phyloP scores from a whole-genome alignment of 2,888 invertebrate species.

The Phymatocera aterrima region DNA sequence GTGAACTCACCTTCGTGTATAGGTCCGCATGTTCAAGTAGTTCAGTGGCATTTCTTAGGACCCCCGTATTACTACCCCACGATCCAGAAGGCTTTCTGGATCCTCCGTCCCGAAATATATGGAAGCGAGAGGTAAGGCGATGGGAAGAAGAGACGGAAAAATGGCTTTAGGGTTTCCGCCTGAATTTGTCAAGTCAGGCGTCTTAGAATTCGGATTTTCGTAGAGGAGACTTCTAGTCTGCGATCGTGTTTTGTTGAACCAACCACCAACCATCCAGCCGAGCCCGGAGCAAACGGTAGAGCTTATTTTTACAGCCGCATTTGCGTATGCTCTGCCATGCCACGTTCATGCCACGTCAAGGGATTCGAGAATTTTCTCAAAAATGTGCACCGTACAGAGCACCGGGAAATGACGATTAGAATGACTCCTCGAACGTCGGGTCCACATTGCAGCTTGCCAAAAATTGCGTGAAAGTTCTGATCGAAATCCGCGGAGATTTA shows the following conservation, averaged over 20 bases:
- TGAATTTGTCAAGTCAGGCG: constrained; percentile 24
- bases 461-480: too few relatives aligned
- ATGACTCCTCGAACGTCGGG: too few relatives aligned
- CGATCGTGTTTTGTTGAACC: background rate
- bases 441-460: too few relatives aligned
- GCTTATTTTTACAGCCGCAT: background rate
- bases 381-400: too few relatives aligned
- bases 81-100: too few relatives aligned
- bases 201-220: constrained; percentile 4
- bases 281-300: background rate
- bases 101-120: constrained; percentile 4
- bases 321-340: background rate
- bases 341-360: background rate
- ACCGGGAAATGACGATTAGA: too few relatives aligned
- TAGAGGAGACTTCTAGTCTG: background rate
- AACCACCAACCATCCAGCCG: background rate
- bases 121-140: constrained; percentile 19
- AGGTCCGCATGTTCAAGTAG: constrained; percentile 30
- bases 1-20: constrained; percentile 9
- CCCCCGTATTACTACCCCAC: constrained; percentile 25
- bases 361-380: background rate
- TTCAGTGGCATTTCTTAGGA: constrained; percentile 27
- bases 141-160: constrained; percentile 34
- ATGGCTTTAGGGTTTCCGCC: background rate
- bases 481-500: too few relatives aligned